Base-by-base conservation (phyloP, 1,140 invertebrate species). In the Bemisia tabaci region DNA sequence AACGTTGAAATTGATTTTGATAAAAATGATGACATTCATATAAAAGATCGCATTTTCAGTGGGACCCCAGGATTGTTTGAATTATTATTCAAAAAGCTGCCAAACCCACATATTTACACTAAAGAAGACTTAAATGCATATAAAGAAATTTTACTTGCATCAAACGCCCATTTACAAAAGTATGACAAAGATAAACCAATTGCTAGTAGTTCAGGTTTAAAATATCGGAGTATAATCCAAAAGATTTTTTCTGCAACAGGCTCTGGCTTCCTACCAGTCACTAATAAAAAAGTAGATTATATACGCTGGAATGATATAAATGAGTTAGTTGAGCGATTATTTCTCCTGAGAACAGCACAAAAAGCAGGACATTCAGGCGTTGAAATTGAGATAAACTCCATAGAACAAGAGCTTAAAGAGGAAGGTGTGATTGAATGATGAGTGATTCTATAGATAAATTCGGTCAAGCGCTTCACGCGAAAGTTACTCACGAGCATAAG, bases 351-450 rank as follows among this genome's bases (percentile, higher is more conserved):
- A 5, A 17, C 33, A 48, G 5, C 33, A 17, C 33, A 48, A 48
- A 17, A 48, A 17, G 33, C 33, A 5, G 33, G 33, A 9, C 5
- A 48, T 17, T 9, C 5, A 9, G 5, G 5, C 5, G 5, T 9
- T 48, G 5, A 48, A 48, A 17, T 17, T 5, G 33, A 48, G 33
- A 48, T 48, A 48, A 17, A 5, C 17, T 48, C 33, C 17, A 48
- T 48, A 9, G 33, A 9, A 9, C 5, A 48, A 48, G 33, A 48
- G 17, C 17, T 48, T n/a, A n/a, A n/a, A n/a, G n/a, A 64, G 63
- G 39, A 61, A 67, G 22, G 64, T 48, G 67, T 64, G 62, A 65
- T 70, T n/a, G n/a, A n/a, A n/a, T n/a, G n/a, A 71, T 67, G 61
- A 64, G n/a, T n/a, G n/a, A n/a, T n/a, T n/a, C n/a, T n/a, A n/a